phyloP scores from a whole-genome alignment of 2,888 invertebrate species.

The Parelbella ahira region DNA sequence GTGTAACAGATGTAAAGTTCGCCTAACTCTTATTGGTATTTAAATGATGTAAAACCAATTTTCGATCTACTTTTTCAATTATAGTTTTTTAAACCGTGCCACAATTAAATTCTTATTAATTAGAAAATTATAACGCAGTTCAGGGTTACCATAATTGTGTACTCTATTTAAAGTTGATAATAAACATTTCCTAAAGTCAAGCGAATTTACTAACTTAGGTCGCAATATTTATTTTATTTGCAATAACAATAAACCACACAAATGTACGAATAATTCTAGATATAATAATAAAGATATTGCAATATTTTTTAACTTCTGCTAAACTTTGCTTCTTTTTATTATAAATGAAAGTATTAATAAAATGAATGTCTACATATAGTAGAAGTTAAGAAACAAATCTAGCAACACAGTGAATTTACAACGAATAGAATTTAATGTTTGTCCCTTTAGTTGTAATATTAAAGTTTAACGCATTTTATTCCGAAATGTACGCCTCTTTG shows the following conservation, averaged over 20 bases:
- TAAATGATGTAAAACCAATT: no score
- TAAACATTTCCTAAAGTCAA: conserved; percentile 16
- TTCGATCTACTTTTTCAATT: no score
- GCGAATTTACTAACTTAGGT: conserved; percentile 26
- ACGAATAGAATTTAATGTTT: conserved; percentile 18
- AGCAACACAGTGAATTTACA: conserved; percentile 16
- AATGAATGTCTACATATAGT: no score
- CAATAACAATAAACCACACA: conserved; percentile 1
- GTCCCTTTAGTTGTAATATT: conserved; percentile 18
- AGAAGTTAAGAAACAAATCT: conserved; percentile 4
- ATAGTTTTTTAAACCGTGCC: no score
- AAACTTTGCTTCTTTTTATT: no score
- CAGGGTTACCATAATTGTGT: not conserved
- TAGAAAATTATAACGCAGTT: conserved; percentile 6
- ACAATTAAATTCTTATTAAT: no score
- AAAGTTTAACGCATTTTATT: conserved; percentile 28
- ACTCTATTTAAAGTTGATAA: not conserved
- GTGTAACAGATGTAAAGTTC: no score
- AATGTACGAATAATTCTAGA: conserved; percentile 7
- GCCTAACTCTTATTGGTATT: no score
- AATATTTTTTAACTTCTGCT: conserved; percentile 1
- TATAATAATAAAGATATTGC: not conserved
- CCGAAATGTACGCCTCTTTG: conserved; percentile 23
- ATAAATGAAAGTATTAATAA: no score
- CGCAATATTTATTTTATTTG: conserved; percentile 22